Evolutionary conservation across 2,113 vertebrate genomes (phyloP).

Genomic region (Grammomys dolichurus): DNA sequence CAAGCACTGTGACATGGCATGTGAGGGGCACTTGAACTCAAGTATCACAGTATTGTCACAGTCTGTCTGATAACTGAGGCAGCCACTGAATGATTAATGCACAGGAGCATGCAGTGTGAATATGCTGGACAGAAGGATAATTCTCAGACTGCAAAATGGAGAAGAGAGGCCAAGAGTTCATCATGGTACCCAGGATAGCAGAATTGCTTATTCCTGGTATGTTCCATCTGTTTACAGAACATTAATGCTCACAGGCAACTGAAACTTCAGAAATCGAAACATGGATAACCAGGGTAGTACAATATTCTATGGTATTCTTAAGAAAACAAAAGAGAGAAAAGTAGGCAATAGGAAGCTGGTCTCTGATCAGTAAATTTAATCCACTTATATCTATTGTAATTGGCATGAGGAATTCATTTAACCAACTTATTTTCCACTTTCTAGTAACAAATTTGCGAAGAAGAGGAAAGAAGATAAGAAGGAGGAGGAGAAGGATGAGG

Average conservation of each 20-base stretch:
- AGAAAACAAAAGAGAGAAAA: neutral
- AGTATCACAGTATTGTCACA: neutral
- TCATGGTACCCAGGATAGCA: neutral
- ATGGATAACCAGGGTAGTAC: neutral
- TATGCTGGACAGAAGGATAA: neutral
- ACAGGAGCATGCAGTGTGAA: neutral
- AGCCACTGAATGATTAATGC: neutral
- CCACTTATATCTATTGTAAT: slow-evolving; percentile 64
- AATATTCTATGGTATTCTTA: neutral
- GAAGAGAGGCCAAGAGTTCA: neutral
- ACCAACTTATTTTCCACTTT: slow-evolving; percentile 45
- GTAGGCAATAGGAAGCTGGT: neutral
- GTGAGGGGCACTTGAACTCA: neutral
- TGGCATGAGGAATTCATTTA: slow-evolving; percentile 37
- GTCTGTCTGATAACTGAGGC: neutral
- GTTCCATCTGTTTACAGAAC: neutral
- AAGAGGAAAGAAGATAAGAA: neutral
- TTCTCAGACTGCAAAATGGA: neutral
- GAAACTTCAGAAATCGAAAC: neutral
- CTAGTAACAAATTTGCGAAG: neutral
- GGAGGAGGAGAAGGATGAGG: neutral
- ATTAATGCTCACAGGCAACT: neutral
- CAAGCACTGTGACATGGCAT: too few species aligned
- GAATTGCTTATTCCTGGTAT: neutral
- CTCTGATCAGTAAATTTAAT: slow-evolving; percentile 44